Conservation (phyloP, 2,797 vertebrate genomes). For the Chaetophractus vellerosus region DNA sequence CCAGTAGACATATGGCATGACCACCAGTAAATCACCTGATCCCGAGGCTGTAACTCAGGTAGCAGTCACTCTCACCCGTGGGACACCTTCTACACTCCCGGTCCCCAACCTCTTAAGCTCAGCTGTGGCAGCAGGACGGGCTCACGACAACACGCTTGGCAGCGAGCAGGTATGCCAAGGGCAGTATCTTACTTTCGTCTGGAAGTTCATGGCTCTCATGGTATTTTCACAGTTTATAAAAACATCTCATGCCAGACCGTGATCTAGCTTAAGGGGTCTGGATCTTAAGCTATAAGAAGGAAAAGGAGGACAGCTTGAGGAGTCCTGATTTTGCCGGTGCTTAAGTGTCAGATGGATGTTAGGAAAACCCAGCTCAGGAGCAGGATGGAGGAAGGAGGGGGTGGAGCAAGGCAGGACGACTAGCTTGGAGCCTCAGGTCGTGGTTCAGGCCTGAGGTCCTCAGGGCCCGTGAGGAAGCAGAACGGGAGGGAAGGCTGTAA, state of each 20-base stretch:
- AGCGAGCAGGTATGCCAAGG: not conserved
- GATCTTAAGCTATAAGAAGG: not conserved
- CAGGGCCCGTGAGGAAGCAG: accelerated
- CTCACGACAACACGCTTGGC: not conserved
- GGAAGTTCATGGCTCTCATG: not conserved
- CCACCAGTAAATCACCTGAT: not conserved
- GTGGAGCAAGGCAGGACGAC: not conserved
- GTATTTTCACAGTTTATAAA: not conserved
- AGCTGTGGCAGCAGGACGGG: not conserved
- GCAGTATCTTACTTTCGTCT: not conserved
- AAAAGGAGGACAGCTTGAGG: not conserved
- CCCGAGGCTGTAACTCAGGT: not conserved
- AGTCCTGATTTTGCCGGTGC: not conserved
- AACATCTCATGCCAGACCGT: not conserved
- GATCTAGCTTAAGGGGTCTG: not conserved
- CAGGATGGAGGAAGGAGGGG: not conserved
- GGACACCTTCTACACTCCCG: not conserved
- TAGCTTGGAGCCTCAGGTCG: not conserved
- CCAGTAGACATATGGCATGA: not conserved
- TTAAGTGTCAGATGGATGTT: not conserved
- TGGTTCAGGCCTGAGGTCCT: not conserved
- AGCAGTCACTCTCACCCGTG: not conserved
- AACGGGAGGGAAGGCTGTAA: not conserved
- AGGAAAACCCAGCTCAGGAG: not conserved
- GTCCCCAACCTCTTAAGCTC: not conserved